Conservation (phyloP, 2,113 vertebrate genomes). For the Thymallus thymallus region DNA sequence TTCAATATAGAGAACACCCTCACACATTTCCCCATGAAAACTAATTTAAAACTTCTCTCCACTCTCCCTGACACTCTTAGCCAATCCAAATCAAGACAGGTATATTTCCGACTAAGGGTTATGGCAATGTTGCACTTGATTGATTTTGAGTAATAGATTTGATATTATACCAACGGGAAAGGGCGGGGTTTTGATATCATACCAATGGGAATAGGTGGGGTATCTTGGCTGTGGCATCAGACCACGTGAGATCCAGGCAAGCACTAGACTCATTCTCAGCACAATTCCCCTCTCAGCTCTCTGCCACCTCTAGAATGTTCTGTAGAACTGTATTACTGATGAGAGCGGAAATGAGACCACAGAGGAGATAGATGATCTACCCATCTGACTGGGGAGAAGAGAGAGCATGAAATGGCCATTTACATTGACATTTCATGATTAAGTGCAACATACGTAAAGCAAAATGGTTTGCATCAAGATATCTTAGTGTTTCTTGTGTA, state of each 20-base stretch:
- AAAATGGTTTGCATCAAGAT: not conserved
- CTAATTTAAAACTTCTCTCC: conserved; percentile 53
- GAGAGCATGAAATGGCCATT: too few relatives aligned
- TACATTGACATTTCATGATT: too few relatives aligned
- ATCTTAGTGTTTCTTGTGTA: not conserved
- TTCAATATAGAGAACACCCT: conserved; percentile 41
- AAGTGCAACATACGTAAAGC: too few relatives aligned
- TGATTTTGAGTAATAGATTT: conserved; percentile 17
- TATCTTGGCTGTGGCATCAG: not conserved
- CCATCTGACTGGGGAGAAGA: too few relatives aligned
- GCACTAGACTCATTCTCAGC: not conserved
- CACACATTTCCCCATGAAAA: conserved; percentile 37
- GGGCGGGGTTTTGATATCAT: not conserved
- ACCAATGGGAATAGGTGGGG: not conserved
- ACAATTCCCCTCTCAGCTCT: conserved; percentile 18
- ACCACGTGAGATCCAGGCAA: not conserved
- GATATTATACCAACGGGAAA: not conserved
- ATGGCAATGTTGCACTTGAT: conserved; percentile 54
- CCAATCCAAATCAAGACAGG: conserved; percentile 51
- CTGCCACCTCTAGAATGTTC: conserved; percentile 7
- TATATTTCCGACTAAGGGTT: conserved; percentile 35
- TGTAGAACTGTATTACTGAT: not conserved
- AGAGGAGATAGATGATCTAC: not conserved
- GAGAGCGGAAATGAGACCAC: conserved; percentile 20
- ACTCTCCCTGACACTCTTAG: conserved; percentile 50